Percentiles rank a stretch among this genome's conserved stretches.
These are phyloP conservation scores for Drosophila pseudoobscura DNA, from an alignment of 1,140 invertebrate species.

Conservation along the genomic window DNA sequence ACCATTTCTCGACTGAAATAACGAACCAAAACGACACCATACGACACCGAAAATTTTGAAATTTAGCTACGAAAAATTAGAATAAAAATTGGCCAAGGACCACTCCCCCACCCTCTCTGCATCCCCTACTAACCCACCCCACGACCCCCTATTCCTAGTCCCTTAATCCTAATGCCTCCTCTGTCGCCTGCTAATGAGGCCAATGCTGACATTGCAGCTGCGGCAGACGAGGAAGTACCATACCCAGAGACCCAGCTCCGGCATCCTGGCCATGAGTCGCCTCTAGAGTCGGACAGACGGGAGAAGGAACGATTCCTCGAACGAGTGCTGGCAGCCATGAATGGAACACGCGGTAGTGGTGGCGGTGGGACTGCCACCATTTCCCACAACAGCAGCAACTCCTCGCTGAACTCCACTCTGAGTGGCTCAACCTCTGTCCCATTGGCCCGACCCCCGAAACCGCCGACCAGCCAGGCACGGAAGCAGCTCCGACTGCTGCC, in stretches of 20 bases:
- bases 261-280: constrained; percentile 13
- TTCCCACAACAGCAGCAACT: constrained; percentile 52
- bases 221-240: too few relatives aligned
- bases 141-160: constrained; percentile 2
- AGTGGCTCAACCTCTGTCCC: constrained; percentile 21
- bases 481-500: constrained; percentile 70
- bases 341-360: constrained; percentile 45
- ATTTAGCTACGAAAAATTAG: constrained; percentile 28
- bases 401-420: constrained; percentile 57
- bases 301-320: constrained; percentile 67
- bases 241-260: constrained; percentile 13
- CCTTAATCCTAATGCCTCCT: constrained; percentile 48
- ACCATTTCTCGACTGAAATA: constrained; percentile 29
- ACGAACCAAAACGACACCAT: constrained; percentile 42
- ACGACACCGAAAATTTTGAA: constrained; percentile 45
- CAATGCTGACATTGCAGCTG: constrained; percentile 68
- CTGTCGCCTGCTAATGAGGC: constrained; percentile 66
- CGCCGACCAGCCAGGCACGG: constrained; percentile 62
- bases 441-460: constrained; percentile 53
- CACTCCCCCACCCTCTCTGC: not conserved
- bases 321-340: constrained; percentile 72
- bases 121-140: too few relatives aligned
- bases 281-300: constrained; percentile 48
- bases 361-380: constrained; percentile 34
- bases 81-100: constrained; percentile 42